Evolutionary conservation across 2,797 vertebrate genomes (phyloP).

Genomic region (Kryptolebias ocellatus): DNA sequence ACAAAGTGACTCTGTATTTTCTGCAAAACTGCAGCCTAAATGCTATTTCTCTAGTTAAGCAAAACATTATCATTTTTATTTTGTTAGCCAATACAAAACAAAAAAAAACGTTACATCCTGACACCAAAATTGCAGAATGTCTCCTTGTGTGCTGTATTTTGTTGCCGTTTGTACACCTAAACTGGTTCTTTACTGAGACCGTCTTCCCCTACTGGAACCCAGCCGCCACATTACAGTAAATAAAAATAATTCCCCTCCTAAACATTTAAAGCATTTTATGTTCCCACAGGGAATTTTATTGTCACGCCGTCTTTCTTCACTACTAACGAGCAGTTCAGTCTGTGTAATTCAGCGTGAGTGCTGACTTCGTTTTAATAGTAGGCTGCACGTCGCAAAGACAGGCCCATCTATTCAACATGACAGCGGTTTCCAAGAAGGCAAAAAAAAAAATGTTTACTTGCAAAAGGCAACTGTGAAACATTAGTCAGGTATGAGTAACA

Average conservation of each 20-base stretch:
- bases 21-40: no score
- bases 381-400: neutral
- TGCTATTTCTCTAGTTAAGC: no score
- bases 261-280: conserved; percentile 60
- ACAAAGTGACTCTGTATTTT: no score
- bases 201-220: conserved; percentile 20
- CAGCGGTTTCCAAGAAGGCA: neutral
- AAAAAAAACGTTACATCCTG: conserved; percentile 4
- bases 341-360: conserved; percentile 25
- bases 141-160: conserved; percentile 54
- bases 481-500: neutral
- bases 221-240: conserved; percentile 52
- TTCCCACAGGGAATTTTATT: conserved; percentile 36
- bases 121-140: conserved; percentile 16
- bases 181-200: conserved; percentile 41
- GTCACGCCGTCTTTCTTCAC: conserved; percentile 15
- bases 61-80: no score
- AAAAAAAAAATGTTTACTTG: neutral
- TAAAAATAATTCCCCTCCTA: conserved; percentile 54
- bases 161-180: conserved; percentile 63
- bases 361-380: conserved; percentile 22
- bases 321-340: conserved; percentile 38
- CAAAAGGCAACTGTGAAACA: neutral
- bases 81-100: neutral
- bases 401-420: neutral